Base-by-base conservation (phyloP, 1,140 invertebrate genomes). In the Asbolus verrucosus region DNA sequence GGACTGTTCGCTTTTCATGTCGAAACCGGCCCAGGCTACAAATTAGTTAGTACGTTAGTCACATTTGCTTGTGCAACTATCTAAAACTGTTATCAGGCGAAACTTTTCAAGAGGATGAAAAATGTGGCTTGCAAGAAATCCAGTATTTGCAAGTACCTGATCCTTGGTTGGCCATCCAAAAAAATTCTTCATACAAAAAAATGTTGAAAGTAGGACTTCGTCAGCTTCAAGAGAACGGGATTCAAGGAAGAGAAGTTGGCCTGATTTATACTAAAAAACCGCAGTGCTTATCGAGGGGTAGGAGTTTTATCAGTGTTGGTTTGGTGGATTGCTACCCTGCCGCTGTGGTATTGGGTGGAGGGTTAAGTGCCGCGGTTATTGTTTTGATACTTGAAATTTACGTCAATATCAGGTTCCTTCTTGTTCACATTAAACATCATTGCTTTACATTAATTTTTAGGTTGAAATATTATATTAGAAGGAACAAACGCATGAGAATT, bases 111-210 rank as follows among this genome's bases (percentile, higher is more conserved):
- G 89, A 90, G 78, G 83, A 86, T 1, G 87, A 90, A 77, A 91
- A 90, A 78, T 91, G 88, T 75, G 87, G 86, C 0, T 77, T 91
- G 0, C 82, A 85, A 38, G 87, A 89, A 77, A 88, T 90, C 70
- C 82, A 86, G 72, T 87, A 84, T 66, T 70, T 90, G 2, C 84
- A 88, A 70, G 82, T 88, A 0, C 81, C 85, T 1, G 82, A 87
- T 75, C 88, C 89, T 0, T 85, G 85, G 80, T 69, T 88, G 11
- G 84, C 85, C 0, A 83, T 90, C 0, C 83, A 84, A 67, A 86
- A 85, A 67, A 83, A 87, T 65, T 87, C 87, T 0, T 86, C 87
- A 0, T 90, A 85, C 66, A 83, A 82, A 66, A 87, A 90, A 76
- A 82, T 88, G 62, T 82, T 90, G 9, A 87, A 86, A 81, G 84